Conservation (phyloP, 2,888 invertebrate genomes). For the Antheraea yamamai region DNA sequence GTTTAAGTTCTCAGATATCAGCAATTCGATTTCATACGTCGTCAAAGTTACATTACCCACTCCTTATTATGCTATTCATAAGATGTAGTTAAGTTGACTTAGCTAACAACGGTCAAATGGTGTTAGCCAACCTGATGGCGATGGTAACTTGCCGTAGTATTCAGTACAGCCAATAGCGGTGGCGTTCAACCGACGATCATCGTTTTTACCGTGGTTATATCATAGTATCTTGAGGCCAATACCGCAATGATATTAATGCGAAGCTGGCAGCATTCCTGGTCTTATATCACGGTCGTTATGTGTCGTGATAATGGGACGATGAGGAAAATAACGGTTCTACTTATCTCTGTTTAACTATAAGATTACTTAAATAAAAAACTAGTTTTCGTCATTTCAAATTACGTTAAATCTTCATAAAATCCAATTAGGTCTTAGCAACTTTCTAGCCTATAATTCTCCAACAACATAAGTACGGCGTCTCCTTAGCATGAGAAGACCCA, state of each 20-base stretch:
- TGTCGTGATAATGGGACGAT: not conserved
- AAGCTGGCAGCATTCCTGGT: not conserved
- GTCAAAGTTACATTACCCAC: no score
- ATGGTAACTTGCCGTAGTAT: not conserved
- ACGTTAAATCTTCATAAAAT: not conserved
- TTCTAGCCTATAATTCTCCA: not conserved
- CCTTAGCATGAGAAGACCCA: not conserved
- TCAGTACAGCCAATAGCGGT: not conserved
- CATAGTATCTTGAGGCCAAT: not conserved
- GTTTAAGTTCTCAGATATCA: no score
- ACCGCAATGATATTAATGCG: not conserved
- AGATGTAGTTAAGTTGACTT: not conserved
- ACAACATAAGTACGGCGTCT: not conserved
- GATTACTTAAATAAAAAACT: no score
- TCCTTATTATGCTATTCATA: not conserved
- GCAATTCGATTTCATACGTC: no score
- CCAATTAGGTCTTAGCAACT: no score
- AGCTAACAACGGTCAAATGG: not conserved
- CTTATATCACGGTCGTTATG: not conserved
- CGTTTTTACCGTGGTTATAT: not conserved
- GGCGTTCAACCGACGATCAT: not conserved
- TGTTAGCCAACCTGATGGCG: not conserved
- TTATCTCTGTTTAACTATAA: no score
- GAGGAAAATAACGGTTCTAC: not conserved
- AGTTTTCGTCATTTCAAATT: not conserved